Evolutionary conservation across 2,888 invertebrate genomes (phyloP).

Genomic region (Pachycephus smyrnensis): DNA sequence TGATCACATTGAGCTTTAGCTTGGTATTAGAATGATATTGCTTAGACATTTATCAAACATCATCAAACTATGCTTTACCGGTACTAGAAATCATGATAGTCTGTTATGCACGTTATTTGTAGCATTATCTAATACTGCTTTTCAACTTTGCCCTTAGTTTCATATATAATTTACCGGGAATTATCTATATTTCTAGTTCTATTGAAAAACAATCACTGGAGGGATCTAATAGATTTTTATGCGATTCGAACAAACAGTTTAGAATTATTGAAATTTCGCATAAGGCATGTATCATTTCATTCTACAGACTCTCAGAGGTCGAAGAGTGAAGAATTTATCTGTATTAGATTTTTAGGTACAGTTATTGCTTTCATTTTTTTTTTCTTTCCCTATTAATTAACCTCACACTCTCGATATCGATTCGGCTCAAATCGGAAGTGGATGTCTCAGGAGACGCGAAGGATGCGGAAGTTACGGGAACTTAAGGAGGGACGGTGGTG

Average conservation of each 20-base stretch:
- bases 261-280: neutral
- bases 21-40: conserved; percentile 17
- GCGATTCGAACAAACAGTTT: neutral
- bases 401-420: neutral
- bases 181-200: neutral
- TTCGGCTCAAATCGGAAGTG: neutral
- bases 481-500: conserved; percentile 48
- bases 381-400: neutral
- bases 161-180: neutral
- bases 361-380: neutral
- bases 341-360: neutral
- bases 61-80: neutral
- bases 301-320: neutral
- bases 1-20: conserved; percentile 29
- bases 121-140: neutral
- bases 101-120: neutral
- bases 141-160: neutral
- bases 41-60: neutral
- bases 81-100: neutral
- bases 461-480: conserved; percentile 29
- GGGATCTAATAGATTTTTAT: neutral
- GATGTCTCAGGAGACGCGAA: neutral
- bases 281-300: neutral
- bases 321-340: neutral
- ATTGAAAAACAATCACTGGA: neutral